phyloP scores from a whole-genome alignment of 2,888 invertebrate species.

The Meganola albula region DNA sequence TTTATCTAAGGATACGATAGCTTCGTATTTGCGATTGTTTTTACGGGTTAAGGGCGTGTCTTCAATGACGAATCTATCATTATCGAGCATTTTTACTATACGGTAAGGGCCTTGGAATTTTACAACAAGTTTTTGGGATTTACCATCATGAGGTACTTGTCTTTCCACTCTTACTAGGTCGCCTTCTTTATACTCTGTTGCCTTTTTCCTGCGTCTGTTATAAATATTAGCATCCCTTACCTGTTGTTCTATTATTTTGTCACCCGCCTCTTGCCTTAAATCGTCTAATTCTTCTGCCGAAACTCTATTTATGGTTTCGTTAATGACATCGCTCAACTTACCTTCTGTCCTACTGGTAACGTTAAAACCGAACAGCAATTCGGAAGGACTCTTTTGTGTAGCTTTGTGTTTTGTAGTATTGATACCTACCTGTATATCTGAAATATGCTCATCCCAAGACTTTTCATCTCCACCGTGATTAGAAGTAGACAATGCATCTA shows the following conservation, averaged over 20 bases:
- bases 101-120: constrained; percentile 4
- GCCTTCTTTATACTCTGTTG: too few species aligned
- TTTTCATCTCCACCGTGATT: not conserved
- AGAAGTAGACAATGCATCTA: not conserved
- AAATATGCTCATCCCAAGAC: constrained; percentile 1
- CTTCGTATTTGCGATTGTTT: not conserved
- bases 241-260: constrained; percentile 1
- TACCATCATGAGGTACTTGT: not conserved
- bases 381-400: constrained; percentile 1
- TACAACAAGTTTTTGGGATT: constrained; percentile 3
- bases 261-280: not conserved
- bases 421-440: constrained; percentile 1
- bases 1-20: not conserved
- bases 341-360: not conserved
- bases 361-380: constrained; percentile 1
- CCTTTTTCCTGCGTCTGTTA: not conserved
- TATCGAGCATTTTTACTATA: constrained; percentile 2
- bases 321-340: not conserved
- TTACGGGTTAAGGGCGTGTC: constrained; percentile 3
- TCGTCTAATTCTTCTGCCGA: not conserved
- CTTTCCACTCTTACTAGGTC: too few species aligned
- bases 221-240: not conserved
- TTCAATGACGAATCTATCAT: constrained; percentile 2
- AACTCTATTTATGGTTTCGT: not conserved
- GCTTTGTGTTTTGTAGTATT: constrained; percentile 1